phyloP scores from a whole-genome alignment of 1,140 invertebrate genomes.

The Drosophila mayri region DNA sequence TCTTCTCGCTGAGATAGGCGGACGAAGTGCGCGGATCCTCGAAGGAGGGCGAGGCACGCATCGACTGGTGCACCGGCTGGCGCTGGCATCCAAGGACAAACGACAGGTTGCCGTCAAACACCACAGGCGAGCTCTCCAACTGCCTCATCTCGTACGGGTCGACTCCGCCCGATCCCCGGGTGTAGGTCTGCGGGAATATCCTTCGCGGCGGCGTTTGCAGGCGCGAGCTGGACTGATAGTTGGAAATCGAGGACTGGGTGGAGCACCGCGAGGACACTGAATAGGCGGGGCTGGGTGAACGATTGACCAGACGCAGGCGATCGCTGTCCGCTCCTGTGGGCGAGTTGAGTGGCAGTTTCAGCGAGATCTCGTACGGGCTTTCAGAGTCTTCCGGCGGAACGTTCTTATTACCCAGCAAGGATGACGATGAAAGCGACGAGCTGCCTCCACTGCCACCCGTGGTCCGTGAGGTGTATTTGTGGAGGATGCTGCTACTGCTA shows the following conservation, averaged over 20 bases:
- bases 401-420: conserved; percentile 51
- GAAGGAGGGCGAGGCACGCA: conserved; percentile 90
- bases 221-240: conserved; percentile 43
- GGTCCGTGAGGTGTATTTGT: conserved; percentile 38
- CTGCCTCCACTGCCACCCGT: conserved; percentile 35
- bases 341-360: conserved; percentile 77
- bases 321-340: conserved; percentile 47
- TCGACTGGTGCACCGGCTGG: conserved; percentile 88
- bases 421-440: conserved; percentile 65
- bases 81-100: conserved; percentile 90
- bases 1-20: conserved; percentile 90
- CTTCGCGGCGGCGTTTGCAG: conserved; percentile 86
- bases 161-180: conserved; percentile 81
- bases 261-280: conserved; percentile 70
- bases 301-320: conserved; percentile 61
- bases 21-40: conserved; percentile 91
- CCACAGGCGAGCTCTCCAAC: conserved; percentile 90
- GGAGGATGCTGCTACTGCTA: conserved; percentile 6
- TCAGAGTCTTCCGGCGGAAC: conserved; percentile 38
- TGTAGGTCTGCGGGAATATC: conserved; percentile 88
- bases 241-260: conserved; percentile 54
- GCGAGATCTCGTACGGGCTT: conserved; percentile 71
- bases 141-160: conserved; percentile 86
- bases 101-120: conserved; percentile 92
- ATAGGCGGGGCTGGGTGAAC: conserved; percentile 77